Evolutionary conservation across 2,888 invertebrate species (phyloP), one percentile per base, ranked within the genome.

Genomic region (Actias luna): DNA sequence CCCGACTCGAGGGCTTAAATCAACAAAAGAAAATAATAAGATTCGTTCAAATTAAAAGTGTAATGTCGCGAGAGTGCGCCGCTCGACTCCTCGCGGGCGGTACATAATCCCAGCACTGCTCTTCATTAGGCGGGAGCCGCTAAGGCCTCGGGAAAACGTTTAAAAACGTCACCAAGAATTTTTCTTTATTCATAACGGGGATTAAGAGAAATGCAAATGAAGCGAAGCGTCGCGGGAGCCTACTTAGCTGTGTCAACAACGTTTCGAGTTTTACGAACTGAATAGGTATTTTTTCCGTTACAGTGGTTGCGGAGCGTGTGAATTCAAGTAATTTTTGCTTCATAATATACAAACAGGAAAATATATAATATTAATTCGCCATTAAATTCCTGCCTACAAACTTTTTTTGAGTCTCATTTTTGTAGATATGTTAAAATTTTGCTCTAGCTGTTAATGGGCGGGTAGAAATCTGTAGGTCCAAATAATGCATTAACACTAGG

Each of bases 21-120:
- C 94, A 94, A 94, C 94, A 94, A 93, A 93, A 93, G 92, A 92
- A 92, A 93, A 93, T 93, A 94, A 94, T 94, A 94, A 94, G 94
- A 94, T 94, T 94, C 94, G 90, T 94, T 94, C 94, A 94, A 94
- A 94, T 94, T 94, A 94, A 94, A 94, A 94, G 94, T 94, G 94
- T 94, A 94, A 94, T 89, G 92, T 92, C 90, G 91, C 86, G 89
- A 89, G 86, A 89, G 86, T 85, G 83, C 84, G 83, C 75, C 84
- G 83, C 75, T 71, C 72, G 73, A 70, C 72, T 36, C 36, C 1
- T 14, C 16, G 76, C 76, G 78, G 74, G 74, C 71, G 77, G 69
- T 61, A 71, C 72, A 73, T 90, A 90, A 90, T 89, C 91, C 92
- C 82, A 67, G 81, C 80, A 78, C 80, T 83, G 79, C 74, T 87